Conservation (phyloP, 2,797 vertebrate species). For the Orientallactaga sibirica region DNA sequence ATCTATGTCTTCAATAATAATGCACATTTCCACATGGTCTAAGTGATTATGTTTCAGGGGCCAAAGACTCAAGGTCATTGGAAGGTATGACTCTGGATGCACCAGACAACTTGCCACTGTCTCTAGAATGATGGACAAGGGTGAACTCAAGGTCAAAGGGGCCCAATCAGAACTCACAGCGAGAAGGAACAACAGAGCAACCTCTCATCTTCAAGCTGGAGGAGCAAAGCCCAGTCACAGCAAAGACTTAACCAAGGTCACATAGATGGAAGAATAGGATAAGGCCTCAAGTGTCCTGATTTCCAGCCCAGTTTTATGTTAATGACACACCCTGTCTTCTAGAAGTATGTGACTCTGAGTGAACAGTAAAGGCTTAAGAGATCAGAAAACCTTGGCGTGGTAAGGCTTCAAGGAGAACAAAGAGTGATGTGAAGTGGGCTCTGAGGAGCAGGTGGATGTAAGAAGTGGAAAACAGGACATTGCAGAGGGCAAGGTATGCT, state of each 20-base stretch:
- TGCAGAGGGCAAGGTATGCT: background rate
- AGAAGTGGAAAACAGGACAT: background rate
- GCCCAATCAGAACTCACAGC: background rate
- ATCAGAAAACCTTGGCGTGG: background rate
- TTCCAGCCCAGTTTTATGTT: slow-evolving; percentile 5
- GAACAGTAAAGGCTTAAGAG: background rate
- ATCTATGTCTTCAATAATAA: slow-evolving; percentile 29
- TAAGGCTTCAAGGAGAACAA: background rate
- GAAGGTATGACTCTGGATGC: background rate
- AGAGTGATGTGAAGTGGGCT: background rate
- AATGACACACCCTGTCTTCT: slow-evolving; percentile 1
- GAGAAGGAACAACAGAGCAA: slow-evolving; percentile 36
- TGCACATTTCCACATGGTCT: background rate
- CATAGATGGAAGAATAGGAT: background rate
- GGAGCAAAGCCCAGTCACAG: background rate
- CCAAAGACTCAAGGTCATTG: slow-evolving; percentile 6
- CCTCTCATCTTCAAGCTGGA: slow-evolving; percentile 3
- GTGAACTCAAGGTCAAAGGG: slow-evolving; percentile 48
- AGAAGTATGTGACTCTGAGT: background rate
- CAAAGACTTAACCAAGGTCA: slow-evolving; percentile 38
- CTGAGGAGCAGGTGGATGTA: background rate
- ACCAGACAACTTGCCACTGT: background rate
- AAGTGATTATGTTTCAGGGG: background rate
- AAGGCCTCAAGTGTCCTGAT: slow-evolving; percentile 3
- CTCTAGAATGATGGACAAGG: background rate